A percentile compares a stretch with the other conserved stretches of the same genome.
These are phyloP conservation scores for Ladona fulva DNA, from an alignment of 1,140 invertebrate species.

Conservation along the genomic window DNA sequence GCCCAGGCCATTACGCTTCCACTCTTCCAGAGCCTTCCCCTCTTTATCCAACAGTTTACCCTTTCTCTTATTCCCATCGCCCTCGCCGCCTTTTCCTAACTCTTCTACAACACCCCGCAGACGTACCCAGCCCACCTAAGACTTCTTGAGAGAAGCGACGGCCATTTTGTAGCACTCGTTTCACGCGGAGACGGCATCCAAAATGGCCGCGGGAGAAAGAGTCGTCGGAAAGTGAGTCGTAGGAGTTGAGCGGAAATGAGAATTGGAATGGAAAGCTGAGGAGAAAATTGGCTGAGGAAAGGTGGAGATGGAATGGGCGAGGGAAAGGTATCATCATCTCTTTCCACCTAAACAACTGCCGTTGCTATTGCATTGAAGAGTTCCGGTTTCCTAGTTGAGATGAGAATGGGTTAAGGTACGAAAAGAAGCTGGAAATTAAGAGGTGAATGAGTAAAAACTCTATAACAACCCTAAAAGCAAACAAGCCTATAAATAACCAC, in stretches of 20 bases:
- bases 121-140: too few relatives aligned
- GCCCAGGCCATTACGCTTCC: not conserved
- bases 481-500: too few relatives aligned
- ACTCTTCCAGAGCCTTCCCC: not conserved
- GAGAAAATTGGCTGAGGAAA: not conserved
- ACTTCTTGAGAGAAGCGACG: not conserved
- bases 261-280: not conserved
- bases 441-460: too few relatives aligned
- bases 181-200: not conserved
- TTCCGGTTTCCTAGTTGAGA: too few relatives aligned
- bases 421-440: too few relatives aligned
- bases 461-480: too few relatives aligned
- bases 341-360: too few relatives aligned
- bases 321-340: not conserved
- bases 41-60: too few relatives aligned
- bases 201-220: not conserved
- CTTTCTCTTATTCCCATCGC: not conserved
- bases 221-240: not conserved
- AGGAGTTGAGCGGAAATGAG: not conserved
- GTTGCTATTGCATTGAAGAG: too few relatives aligned
- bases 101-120: not conserved
- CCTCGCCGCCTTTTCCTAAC: not conserved
- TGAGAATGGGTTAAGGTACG: too few relatives aligned
- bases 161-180: conserved; percentile 4
- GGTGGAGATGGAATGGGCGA: not conserved